Evolutionary conservation across 2,888 invertebrate species (phyloP).

Genomic region (Euspilapteryx auroguttella): DNA sequence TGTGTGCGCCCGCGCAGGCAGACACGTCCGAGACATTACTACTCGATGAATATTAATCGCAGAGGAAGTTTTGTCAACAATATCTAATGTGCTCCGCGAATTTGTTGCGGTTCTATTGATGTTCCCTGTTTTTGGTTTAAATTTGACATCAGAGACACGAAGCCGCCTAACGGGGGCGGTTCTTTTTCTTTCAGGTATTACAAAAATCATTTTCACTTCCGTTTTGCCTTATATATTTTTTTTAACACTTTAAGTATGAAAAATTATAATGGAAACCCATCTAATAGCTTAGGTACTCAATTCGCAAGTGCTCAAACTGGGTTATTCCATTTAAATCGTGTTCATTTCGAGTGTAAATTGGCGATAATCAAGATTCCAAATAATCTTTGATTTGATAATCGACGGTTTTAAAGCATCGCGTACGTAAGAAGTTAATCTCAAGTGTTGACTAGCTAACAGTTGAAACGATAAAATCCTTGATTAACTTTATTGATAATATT

Average conservation of each 20-base stretch:
- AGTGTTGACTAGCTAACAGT: too few relatives aligned
- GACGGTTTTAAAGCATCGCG: conserved; percentile 24
- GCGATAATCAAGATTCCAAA: conserved; percentile 40
- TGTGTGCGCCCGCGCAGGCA: conserved; percentile 22
- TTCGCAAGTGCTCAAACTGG: conserved; percentile 42
- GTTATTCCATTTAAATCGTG: conserved; percentile 46
- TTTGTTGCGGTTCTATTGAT: conserved; percentile 45
- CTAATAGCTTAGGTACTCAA: too few relatives aligned
- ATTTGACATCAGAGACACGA: too few relatives aligned
- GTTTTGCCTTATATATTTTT: too few relatives aligned
- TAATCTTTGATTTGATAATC: conserved; percentile 39
- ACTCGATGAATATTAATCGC: conserved; percentile 55
- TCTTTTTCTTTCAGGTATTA: too few relatives aligned
- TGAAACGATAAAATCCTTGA: too few relatives aligned
- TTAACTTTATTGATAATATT: too few relatives aligned
- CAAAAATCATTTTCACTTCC: too few relatives aligned
- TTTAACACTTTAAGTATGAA: too few relatives aligned
- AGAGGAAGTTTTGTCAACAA: conserved; percentile 60
- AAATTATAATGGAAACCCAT: too few relatives aligned
- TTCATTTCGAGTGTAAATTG: conserved; percentile 42
- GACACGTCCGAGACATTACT: conserved; percentile 49
- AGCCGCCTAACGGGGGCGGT: too few relatives aligned
- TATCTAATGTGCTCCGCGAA: conserved; percentile 54
- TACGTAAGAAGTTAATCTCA: too few relatives aligned
- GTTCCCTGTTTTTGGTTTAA: conserved; percentile 41